Evolutionary conservation across 1,140 invertebrate species (phyloP).

Genomic region (Panagrolaimus sp.): DNA sequence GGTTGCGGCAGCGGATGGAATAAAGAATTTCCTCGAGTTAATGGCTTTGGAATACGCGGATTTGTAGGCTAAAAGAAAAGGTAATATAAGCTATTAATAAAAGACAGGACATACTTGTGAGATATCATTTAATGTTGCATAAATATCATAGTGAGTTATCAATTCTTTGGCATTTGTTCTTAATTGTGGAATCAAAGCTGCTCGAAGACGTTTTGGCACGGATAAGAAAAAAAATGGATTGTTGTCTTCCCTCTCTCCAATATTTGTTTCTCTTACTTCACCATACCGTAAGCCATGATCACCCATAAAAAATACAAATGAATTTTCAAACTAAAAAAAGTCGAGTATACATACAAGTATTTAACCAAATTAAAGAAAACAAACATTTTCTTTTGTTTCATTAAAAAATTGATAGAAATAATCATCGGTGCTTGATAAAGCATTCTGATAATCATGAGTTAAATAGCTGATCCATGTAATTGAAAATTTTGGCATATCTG

Average conservation of each 20-base stretch:
- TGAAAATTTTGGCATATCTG: not conserved
- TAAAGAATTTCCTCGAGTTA: constrained; percentile 5
- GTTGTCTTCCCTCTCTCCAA: constrained; percentile 32
- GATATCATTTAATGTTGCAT: constrained; percentile 35
- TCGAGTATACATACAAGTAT: constrained; percentile 17
- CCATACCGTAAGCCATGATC: constrained; percentile 31
- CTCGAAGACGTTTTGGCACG: constrained; percentile 29
- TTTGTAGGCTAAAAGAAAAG: too few species aligned
- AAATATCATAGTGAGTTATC: constrained; percentile 35
- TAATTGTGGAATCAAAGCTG: constrained; percentile 21
- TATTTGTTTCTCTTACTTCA: constrained; percentile 23
- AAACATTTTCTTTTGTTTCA: constrained; percentile 21
- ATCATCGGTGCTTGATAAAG: constrained; percentile 12
- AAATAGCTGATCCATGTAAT: not conserved
- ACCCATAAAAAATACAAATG: constrained; percentile 30
- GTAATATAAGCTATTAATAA: not conserved
- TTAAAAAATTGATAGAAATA: constrained; percentile 26
- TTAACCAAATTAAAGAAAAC: constrained; percentile 5
- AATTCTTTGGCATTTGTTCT: constrained; percentile 19
- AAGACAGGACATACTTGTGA: constrained; percentile 11
- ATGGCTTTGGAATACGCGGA: not conserved
- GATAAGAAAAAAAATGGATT: constrained; percentile 30
- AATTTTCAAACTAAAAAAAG: constrained; percentile 32
- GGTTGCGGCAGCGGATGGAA: constrained; percentile 14
- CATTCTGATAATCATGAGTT: not conserved